Base-by-base conservation (phyloP, 2,113 vertebrate genomes). In the Myrmecobius fasciatus region DNA sequence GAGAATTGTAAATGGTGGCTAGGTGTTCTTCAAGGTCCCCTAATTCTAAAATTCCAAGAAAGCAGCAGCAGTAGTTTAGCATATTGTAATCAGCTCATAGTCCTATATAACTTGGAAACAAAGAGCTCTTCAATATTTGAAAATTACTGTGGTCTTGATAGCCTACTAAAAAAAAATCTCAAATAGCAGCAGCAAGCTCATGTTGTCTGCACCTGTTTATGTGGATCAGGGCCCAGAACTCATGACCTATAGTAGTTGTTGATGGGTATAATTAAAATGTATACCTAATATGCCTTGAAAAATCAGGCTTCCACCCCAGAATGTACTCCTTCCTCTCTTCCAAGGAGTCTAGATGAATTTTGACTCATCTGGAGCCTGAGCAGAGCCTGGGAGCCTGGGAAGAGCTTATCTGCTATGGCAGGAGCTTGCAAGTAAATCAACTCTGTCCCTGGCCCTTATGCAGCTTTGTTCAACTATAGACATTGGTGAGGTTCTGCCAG, bases 251-350 rank as follows among this genome's bases (percentile, higher is more conserved):
- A 47, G 28, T 52, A 11, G 4, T 88, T 94, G 17, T 92, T 91
- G 75, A 93, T 90, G 47, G 24, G 36, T 93, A 5, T 88, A 52
- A 88, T 88, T 88, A 92, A 92, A 88, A 83, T 46, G 49, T 98
- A 97, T 98, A 95, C 97, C 98, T 98, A 98, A 98, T 98, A 93
- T 97, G 95, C 98, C 97, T 97, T 98, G 98, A 96, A 97, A 97
- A 98, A 97, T 98, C 10, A 94, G 96, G 90, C 93, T 98, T 96
- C 96, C 92, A 96, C 94, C 97, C 97, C 96, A 95, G 95, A 96
- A 97, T 97, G 97, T 96, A 89, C 67, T 95, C 10, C 93, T 93
- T 91, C 28, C 56, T 20, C 9, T 52, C 5, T 52, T 96, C 26
- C 26, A 8, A 95, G 24, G 89, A 94, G 49, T 56, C 60, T 14